These are phyloP conservation scores for Pycnonotus jocosus DNA, from an alignment of 2,113 vertebrate genomes.

Conservation along the genomic window DNA sequence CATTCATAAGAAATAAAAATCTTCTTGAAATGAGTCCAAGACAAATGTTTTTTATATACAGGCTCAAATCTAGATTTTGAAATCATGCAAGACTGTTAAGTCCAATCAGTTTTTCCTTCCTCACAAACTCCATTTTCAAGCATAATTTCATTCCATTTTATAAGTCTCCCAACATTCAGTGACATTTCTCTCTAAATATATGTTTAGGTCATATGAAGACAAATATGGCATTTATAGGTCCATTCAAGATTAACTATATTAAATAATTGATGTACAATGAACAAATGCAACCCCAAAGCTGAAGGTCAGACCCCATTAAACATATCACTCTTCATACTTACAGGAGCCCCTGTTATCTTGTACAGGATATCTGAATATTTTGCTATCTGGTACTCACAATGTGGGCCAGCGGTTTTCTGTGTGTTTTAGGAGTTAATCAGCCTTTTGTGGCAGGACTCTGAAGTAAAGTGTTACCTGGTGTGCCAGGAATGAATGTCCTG, in stretches of 20 bases:
- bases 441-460: not conserved
- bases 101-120: not conserved
- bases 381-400: not conserved
- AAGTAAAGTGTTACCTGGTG: not conserved
- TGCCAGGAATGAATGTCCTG: slow-evolving; percentile 56
- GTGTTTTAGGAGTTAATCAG: not conserved
- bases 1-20: slow-evolving; percentile 29
- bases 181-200: not conserved
- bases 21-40: not conserved
- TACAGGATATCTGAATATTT: not conserved
- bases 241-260: not conserved
- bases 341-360: not conserved
- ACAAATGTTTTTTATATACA: slow-evolving; percentile 17
- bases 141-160: not conserved
- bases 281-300: not conserved
- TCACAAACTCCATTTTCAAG: not conserved
- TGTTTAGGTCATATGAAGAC: not conserved
- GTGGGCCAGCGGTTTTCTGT: not conserved
- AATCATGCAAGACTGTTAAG: not conserved
- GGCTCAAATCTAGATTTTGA: slow-evolving; percentile 14
- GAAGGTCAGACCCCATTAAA: not conserved
- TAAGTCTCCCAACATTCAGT: not conserved
- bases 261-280: not conserved
- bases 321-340: not conserved
- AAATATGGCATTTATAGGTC: not conserved